phyloP scores from a whole-genome alignment of 2,797 vertebrate species.

The Peromyscus attwateri region DNA sequence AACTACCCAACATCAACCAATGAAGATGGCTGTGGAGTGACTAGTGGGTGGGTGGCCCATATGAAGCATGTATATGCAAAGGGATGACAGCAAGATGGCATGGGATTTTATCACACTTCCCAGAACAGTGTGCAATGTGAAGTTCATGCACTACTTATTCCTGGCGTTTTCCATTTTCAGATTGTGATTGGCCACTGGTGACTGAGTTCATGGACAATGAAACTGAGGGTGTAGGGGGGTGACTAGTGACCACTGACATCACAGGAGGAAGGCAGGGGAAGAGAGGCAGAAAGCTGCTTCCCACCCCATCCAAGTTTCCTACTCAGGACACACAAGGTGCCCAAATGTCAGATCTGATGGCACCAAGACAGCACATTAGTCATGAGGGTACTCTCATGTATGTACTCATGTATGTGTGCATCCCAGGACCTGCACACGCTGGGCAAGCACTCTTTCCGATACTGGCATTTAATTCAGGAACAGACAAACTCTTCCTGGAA shows the following conservation, averaged over 20 bases:
- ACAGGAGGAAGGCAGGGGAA: neutral
- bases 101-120: neutral
- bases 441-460: neutral
- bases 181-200: neutral
- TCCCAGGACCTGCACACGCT: neutral
- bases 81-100: neutral
- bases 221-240: neutral
- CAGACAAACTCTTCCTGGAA: neutral
- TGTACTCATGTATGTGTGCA: neutral
- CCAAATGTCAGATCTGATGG: neutral
- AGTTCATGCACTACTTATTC: neutral
- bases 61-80: fast-evolving
- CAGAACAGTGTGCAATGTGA: too few relatives aligned
- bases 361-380: neutral
- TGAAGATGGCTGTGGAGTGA: neutral
- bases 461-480: neutral
- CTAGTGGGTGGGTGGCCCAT: too few relatives aligned
- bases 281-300: neutral
- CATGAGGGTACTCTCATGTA: neutral
- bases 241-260: neutral
- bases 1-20: too few relatives aligned
- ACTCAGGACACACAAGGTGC: neutral
- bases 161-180: conserved; percentile 5
- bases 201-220: neutral
- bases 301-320: neutral